Evolutionary conservation across 2,888 invertebrate species (phyloP), one percentile per base, ranked within the genome.

Genomic region (Hyalella azteca): DNA sequence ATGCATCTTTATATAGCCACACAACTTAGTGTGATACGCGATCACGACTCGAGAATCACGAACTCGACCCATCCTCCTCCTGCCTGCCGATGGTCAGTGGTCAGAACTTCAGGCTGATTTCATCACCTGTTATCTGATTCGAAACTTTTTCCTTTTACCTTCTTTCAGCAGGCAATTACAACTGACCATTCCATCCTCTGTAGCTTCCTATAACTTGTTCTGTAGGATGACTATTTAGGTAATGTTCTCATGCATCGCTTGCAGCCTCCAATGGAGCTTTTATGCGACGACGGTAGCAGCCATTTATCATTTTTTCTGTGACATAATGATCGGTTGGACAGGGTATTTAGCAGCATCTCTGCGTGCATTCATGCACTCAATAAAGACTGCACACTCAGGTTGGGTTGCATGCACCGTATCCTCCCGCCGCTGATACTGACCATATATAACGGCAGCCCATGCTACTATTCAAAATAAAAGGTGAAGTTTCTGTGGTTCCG

Each of bases 121-220:
- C 66, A 66, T 66, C 66, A 66, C 66, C 66, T 66, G 66, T 66
- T 66, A 66, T 66, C 39, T 66, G 66, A 66, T 66, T 4, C 36
- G 36, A 32, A 13, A 2, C 54, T 22, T 22, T 54, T 22, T 29
- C 29, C 13, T 54, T 11, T 11, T 9, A 26, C 26, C 54, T 29
- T 29, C 26, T 54, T 29, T 29, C 2, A 29, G 29, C 54, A 54
- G 7, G 54, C 54, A 26, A 5, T 22, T 3, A 7, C 54, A 26
- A 29, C 54, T 54, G 54, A 54, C 54, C 54, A 54, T 54, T 9
- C 54, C 54, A 22, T 29, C 54, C 54, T 54, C 29, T 54, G 26
- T 54, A 22, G 11, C 54, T 3, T 26, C 29, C 29, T 54, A 22
- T 54, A 22, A 9, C 54, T 3, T 26, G 26, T 54, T 54, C 54